Evolutionary conservation across 2,888 invertebrate species (phyloP), one percentile per base, ranked within the genome.

Genomic region (Acanthosoma haemorrhoidale): DNA sequence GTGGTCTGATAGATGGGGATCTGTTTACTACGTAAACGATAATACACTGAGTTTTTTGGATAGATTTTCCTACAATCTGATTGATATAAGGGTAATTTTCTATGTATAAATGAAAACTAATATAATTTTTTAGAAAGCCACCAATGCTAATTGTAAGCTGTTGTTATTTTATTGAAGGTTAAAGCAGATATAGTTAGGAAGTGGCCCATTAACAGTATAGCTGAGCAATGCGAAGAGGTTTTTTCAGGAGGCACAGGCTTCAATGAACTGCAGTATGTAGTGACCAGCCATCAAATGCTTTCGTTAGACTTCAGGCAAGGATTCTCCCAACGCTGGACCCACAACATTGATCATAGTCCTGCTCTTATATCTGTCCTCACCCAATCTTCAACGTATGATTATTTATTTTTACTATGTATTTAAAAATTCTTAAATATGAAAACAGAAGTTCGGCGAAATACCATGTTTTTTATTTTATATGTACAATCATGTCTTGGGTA

Each of bases 321-420:
- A 0, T 71, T 68, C 43, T 32, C 18, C 25, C 68, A 68, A 8
- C 29, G 69, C 13, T 71, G 68, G 68, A 71, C 71, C 3, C 71
- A 71, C 32, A 16, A 39, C 6, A 36, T 71, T 1, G 32, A 63
- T 0, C 63, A 61, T n/a, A 59, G 34, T 18, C 71, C 71, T 32
- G 16, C 63, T 51, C 21, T 68, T 57, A 39, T 71, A 15, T 29
- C 64, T 9, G 41, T 70, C 13, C 66, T 41, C 36, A 9, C 43
- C 8, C 21, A 29, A n/a, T 36, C 60, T 2, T 29, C 60, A n/a
- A 25, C 4, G 51, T 51, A 51, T 25, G 25, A n/a, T 51, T 1
- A 25, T n/a, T 2, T 25, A 51, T n/a, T n/a, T 38, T 9, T 41
- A 0, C 18, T 41, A 41, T 41, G 16, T 18, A 41, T 41, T 6